Conservation (phyloP, 1,140 invertebrate genomes). For the Diprion similis region DNA sequence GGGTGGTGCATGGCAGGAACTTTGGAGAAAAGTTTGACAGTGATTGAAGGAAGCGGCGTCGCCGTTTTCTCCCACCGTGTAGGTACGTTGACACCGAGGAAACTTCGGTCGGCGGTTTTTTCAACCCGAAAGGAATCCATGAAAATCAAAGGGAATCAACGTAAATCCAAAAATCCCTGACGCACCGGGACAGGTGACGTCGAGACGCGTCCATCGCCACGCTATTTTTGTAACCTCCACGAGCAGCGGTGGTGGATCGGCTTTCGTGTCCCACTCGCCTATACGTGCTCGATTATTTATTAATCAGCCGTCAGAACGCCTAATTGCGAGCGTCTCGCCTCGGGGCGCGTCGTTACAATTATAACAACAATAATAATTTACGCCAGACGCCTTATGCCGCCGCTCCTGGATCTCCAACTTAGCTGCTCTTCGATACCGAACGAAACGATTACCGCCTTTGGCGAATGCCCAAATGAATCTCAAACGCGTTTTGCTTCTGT, state of each 20-base stretch:
- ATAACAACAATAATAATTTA: slow-evolving; percentile 36
- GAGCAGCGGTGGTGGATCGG: slow-evolving; percentile 22
- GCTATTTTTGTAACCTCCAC: too few species aligned
- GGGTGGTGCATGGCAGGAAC: background rate
- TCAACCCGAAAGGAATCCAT: background rate
- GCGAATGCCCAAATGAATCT: background rate
- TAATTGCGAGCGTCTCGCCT: slow-evolving; percentile 4
- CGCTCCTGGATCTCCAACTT: background rate
- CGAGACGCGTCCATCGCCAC: too few species aligned
- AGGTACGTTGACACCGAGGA: slow-evolving; percentile 21
- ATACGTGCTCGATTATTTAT: too few species aligned
- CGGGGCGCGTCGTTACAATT: slow-evolving; percentile 32
- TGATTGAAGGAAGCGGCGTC: slow-evolving; percentile 28
- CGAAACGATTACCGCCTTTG: background rate
- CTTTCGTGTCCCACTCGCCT: background rate
- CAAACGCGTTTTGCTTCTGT: background rate
- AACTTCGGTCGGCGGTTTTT: slow-evolving; percentile 18
- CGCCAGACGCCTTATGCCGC: background rate
- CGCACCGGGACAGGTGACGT: slow-evolving; percentile 2
- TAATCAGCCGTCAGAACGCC: too few species aligned
- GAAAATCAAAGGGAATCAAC: background rate
- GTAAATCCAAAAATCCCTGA: background rate
- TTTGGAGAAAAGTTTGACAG: slow-evolving; percentile 32
- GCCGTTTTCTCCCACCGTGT: too few species aligned
- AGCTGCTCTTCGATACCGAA: background rate